Base-by-base conservation (phyloP, 2,888 invertebrate genomes). In the Lycaena phlaeas region DNA sequence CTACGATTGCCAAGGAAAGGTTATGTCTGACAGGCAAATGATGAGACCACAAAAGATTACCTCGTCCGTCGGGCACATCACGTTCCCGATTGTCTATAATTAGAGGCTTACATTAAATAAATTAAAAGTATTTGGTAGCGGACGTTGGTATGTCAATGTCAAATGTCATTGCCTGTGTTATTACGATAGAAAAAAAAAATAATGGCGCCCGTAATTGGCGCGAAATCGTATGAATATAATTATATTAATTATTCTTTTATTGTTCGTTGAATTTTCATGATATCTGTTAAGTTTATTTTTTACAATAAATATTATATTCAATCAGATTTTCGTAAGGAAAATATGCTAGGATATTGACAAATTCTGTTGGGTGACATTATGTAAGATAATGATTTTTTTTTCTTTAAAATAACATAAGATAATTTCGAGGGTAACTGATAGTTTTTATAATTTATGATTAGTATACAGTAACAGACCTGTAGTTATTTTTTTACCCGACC, bases 11-110 rank as follows among this genome's bases (percentile, higher is more conserved):
- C 54, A 51, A 59, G 57, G 53, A 67, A 73, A 75, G 69, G 73
- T 72, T 73, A 71, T 48, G 64, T 59, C 73, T 68, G 72, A 70
- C 71, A 68, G 67, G 63, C 64, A 63, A 22, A 64, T 74, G 77
- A 76, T 65, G 74, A 61, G 63, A 60, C 56, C 59, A 78, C 74
- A 79, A 79, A 81, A 77, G 79, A 67, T 75, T 78, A 76, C 81
- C 81, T 81, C 76, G 76, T 69, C 60, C 72, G 74, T 75, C 68
- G 69, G 67, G 70, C 59, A 63, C 78, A 69, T 79, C 73, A 71
- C 69, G 69, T 66, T 65, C 64, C 60, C 61, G 71, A 73, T 77
- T 71, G 70, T 71, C 61, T 69, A 64, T 76, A 78, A 81, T 82
- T 81, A 79, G 64, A 71, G 70, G 60, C 61, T 64, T 65, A 70